These are phyloP conservation scores for Monarcha castaneiventris DNA, from an alignment of 2,113 vertebrate genomes.

Conservation along the genomic window DNA sequence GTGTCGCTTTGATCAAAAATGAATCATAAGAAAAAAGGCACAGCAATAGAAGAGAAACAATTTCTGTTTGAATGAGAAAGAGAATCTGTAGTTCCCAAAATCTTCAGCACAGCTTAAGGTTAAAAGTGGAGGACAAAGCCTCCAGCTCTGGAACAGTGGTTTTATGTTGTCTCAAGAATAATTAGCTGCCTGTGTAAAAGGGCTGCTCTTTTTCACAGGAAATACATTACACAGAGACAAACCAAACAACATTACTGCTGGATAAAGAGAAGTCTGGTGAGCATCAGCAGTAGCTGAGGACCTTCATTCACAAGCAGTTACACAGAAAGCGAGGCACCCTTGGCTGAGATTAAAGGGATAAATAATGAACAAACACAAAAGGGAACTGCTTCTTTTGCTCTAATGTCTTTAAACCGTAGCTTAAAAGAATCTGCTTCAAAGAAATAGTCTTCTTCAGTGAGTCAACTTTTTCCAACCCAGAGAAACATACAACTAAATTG, in stretches of 20 bases:
- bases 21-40: neutral
- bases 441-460: neutral
- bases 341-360: neutral
- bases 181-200: neutral
- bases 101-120: neutral
- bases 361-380: neutral
- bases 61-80: neutral
- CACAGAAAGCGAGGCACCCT: neutral
- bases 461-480: neutral
- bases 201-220: neutral
- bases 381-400: neutral
- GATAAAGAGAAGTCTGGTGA: neutral
- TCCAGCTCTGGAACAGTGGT: neutral
- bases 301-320: neutral
- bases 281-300: neutral
- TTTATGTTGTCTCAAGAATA: neutral
- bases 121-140: neutral
- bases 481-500: neutral
- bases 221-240: neutral
- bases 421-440: neutral
- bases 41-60: neutral
- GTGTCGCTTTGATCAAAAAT: conserved; percentile 1
- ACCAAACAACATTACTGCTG: neutral
- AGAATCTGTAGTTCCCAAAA: neutral
- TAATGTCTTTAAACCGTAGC: neutral